Conservation (phyloP, 2,113 vertebrate species). For the Oreochromis niloticus region DNA sequence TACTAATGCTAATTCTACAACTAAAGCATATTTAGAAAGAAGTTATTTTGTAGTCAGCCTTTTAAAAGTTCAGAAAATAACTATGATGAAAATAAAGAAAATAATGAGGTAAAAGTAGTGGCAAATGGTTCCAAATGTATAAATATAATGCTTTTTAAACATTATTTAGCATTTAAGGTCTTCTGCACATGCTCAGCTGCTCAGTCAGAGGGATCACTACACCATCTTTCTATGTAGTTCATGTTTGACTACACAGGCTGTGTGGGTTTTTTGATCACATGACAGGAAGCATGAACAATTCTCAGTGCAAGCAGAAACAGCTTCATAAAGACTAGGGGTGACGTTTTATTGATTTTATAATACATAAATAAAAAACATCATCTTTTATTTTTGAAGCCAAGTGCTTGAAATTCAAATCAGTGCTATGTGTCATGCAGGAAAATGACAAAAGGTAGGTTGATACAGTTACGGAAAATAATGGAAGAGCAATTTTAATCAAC, state of each 20-base stretch:
- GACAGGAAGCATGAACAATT: constrained; percentile 60
- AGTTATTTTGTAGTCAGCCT: not conserved
- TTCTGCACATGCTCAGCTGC: not conserved
- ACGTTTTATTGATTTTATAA: not conserved
- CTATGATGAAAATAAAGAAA: not conserved
- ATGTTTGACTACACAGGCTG: not conserved
- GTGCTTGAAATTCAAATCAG: not conserved
- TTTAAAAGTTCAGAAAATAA: not conserved
- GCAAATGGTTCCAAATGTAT: not conserved
- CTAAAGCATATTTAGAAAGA: not conserved
- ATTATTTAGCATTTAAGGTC: not conserved
- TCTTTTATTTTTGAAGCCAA: not conserved
- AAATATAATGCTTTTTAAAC: not conserved
- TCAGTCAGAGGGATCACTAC: not conserved
- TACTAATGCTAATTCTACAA: not conserved
- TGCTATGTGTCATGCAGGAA: not conserved
- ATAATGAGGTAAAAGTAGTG: rapidly evolving
- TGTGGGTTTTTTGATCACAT: constrained; percentile 56
- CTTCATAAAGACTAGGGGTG: not conserved
- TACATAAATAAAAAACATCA: not conserved
- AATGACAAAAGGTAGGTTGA: not conserved
- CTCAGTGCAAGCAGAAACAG: constrained; percentile 3
- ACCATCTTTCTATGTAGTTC: not conserved
- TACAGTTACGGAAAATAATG: not conserved
- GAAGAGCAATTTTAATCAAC: not conserved